Percentiles rank a stretch among this genome's conserved stretches.
Conservation (phyloP, 2,888 invertebrate genomes). For the Orgyia antiqua region DNA sequence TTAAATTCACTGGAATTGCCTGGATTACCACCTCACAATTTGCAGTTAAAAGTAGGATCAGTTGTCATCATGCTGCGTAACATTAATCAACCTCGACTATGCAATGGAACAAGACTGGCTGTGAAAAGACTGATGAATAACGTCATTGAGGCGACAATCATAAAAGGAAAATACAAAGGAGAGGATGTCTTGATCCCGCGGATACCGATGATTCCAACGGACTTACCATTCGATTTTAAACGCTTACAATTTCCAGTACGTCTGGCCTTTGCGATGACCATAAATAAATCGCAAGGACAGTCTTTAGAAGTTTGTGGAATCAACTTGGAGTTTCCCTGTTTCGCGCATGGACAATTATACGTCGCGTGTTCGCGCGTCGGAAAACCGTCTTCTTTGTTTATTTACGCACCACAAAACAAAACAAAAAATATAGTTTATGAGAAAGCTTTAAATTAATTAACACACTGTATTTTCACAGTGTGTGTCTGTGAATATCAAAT, state of each 20-base stretch:
- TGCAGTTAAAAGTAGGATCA: slow-evolving; percentile 11
- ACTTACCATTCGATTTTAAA: background rate
- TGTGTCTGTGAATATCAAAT: background rate
- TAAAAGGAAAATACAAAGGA: slow-evolving; percentile 10
- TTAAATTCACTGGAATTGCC: slow-evolving; percentile 19
- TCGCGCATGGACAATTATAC: slow-evolving; percentile 41
- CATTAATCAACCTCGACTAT: slow-evolving; percentile 9
- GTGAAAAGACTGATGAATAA: slow-evolving; percentile 10
- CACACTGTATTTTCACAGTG: background rate
- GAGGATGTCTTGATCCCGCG: slow-evolving; percentile 9
- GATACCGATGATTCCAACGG: slow-evolving; percentile 3
- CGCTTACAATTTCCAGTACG: background rate
- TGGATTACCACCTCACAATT: slow-evolving; percentile 14
- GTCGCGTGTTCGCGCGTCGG: slow-evolving; percentile 31
- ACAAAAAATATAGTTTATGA: slow-evolving; percentile 27
- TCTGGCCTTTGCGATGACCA: slow-evolving; percentile 1
- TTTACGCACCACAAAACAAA: slow-evolving; percentile 22
- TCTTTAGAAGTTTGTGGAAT: slow-evolving; percentile 1
- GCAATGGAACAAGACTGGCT: slow-evolving; percentile 10
- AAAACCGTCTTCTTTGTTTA: slow-evolving; percentile 23
- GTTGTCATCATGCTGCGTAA: slow-evolving; percentile 12
- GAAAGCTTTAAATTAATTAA: background rate
- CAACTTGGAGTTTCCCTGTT: slow-evolving; percentile 27
- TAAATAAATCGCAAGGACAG: slow-evolving; percentile 4
- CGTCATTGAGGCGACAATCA: slow-evolving; percentile 12